Conservation (phyloP, 35 echinoderm and acorn worm species). For the Heliocidaris tuberculata region DNA sequence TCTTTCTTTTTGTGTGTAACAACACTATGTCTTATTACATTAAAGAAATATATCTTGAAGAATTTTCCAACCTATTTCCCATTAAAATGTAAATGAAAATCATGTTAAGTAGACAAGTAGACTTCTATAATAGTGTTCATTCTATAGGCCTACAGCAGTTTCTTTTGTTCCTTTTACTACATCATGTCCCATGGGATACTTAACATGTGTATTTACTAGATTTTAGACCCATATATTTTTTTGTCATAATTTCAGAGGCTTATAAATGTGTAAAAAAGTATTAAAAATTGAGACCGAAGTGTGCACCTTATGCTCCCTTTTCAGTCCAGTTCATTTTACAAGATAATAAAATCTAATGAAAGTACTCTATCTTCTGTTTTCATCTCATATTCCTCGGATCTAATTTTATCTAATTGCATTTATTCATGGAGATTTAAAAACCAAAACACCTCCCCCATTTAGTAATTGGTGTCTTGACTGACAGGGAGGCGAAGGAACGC, state of each 20-base stretch:
- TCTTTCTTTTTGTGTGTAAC: too few relatives aligned
- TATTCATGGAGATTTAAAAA: constrained; percentile 35
- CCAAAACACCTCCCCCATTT: constrained; percentile 43
- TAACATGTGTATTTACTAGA: neutral
- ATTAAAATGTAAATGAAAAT: neutral
- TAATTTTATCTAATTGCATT: constrained; percentile 31
- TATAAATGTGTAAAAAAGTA: neutral
- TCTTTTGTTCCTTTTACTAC: neutral
- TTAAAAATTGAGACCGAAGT: neutral
- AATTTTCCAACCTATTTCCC: neutral
- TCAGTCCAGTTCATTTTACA: constrained; percentile 25
- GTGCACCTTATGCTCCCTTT: neutral
- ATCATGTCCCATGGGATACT: neutral
- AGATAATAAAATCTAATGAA: constrained; percentile 30
- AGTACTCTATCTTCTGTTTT: constrained; percentile 16
- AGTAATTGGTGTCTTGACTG: constrained; percentile 34
- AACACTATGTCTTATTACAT: neutral
- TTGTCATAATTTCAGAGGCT: neutral
- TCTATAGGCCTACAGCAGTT: neutral
- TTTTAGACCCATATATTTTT: neutral
- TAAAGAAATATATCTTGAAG: neutral
- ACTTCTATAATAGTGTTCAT: too few relatives aligned
- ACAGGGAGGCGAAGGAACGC: neutral
- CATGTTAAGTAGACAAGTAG: too few relatives aligned
- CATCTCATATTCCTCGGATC: neutral